Conservation (phyloP, 2,888 invertebrate genomes). For the Pristionchus entomophagus region DNA sequence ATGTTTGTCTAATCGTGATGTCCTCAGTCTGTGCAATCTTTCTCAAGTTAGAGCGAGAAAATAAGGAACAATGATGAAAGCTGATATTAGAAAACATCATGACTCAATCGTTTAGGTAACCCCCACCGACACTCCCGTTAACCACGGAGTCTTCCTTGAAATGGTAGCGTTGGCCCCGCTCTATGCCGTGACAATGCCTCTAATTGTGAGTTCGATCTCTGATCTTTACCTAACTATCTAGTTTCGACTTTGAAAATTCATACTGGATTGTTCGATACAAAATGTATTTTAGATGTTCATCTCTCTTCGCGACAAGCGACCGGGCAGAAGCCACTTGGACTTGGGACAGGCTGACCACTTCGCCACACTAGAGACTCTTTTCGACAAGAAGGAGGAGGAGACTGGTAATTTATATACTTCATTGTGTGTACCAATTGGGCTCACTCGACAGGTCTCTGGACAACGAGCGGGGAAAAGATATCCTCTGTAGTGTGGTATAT, state of each 20-base stretch:
- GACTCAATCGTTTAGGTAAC: neutral
- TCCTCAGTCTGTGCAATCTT: too few species aligned
- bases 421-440: too few species aligned
- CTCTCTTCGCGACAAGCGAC: constrained; percentile 5
- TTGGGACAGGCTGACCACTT: neutral
- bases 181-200: constrained; percentile 20
- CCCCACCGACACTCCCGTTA: neutral
- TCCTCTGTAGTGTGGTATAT: too few species aligned
- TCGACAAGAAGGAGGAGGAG: constrained; percentile 26
- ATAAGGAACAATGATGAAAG: neutral
- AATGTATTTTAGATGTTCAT: constrained; percentile 8
- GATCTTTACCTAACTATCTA: neutral
- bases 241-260: neutral
- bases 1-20: too few species aligned
- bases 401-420: constrained; percentile 5
- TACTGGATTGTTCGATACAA: neutral
- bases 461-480: too few species aligned
- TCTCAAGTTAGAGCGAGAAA: neutral
- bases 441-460: too few species aligned
- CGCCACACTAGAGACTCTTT: constrained; percentile 31
- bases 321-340: neutral
- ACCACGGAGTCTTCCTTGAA: constrained; percentile 41
- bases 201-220: constrained; percentile 24
- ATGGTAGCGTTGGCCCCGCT: constrained; percentile 29
- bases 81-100: too few species aligned